Evolutionary conservation across 2,113 vertebrate species (phyloP), one percentile per base, ranked within the genome.

Genomic region (Chroicocephalus ridibundus): DNA sequence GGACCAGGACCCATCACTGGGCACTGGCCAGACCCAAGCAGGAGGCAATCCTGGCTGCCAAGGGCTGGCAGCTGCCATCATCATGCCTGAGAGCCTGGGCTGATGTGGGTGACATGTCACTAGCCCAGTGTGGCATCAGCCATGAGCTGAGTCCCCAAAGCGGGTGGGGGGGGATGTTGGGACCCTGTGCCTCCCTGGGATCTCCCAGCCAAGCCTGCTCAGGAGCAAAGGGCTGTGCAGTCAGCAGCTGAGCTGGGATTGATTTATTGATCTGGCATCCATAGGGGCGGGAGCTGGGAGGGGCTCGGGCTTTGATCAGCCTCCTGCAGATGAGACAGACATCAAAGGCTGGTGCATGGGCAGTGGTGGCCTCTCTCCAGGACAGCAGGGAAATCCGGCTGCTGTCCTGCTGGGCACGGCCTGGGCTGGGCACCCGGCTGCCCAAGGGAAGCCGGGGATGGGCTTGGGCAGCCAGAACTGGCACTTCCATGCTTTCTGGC

Each of bases 191-290:
- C 66, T 95, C 46, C 34, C 22, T 1, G 3, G 82, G 44, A 84
- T 94, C 74, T 80, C 87, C 87, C 75, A 79, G 0, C 9, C 34
- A 65, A 65, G 47, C 62, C 57, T 18, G 26, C 66, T 44, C 3
- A 1, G 52, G 58, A 84, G 42, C 62, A 61, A 51, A 46, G 25
- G 42, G n/a, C 47, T 83, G 46, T 86, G 54, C 62, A 93, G 90
- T 82, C 87, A 82, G 88, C 90, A 93, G 49, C 88, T 86, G 85
- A 88, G 92, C 40, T 2, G 1, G 79, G 65, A 94, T 92, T 60
- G 82, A 94, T 93, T 90, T 91, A 95, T 95, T 80, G 93, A 96
- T 85, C 90, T 4, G 2, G 54, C 88, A 62, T 96, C 75, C 90
- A 83, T 66, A 88, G 62, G 75, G 94, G 75, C 0, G 15, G 82